phyloP scores from a whole-genome alignment of 2,113 vertebrate genomes.

The Rhombomys opimus region DNA sequence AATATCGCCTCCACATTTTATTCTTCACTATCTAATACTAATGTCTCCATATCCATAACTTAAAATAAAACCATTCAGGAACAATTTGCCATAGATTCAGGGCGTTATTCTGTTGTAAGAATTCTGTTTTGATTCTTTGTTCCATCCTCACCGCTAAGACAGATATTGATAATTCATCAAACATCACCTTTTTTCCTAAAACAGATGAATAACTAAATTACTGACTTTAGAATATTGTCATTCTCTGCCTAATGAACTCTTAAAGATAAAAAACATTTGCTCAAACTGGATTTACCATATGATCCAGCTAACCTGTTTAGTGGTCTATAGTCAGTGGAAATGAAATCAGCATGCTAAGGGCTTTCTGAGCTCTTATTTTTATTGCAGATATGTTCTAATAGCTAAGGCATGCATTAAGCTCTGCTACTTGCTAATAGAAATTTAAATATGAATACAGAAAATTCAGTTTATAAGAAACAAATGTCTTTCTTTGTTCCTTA shows the following conservation, averaged over 20 bases:
- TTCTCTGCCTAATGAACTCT: conserved; percentile 47
- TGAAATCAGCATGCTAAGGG: not conserved
- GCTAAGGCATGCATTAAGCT: not conserved
- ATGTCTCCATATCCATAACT: not conserved
- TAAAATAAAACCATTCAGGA: not conserved
- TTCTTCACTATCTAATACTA: not conserved
- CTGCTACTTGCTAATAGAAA: not conserved
- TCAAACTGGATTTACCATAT: not conserved
- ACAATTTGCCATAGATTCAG: not conserved
- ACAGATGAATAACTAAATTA: conserved; percentile 19
- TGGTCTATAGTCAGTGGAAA: not conserved
- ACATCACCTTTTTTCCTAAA: not conserved
- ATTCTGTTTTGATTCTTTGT: not conserved
- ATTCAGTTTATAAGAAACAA: not conserved
- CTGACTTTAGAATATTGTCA: conserved; percentile 35
- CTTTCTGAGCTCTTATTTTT: fast-evolving
- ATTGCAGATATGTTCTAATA: not conserved
- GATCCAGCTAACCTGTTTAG: not conserved
- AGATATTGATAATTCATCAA: not conserved
- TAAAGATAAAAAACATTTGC: not conserved
- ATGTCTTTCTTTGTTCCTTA: not conserved
- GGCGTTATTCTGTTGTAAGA: not conserved
- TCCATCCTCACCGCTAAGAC: not conserved
- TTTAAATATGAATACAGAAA: not conserved
- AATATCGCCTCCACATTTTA: not conserved